Conservation (phyloP, 2,797 vertebrate species). For the Clarias laeviceps region DNA sequence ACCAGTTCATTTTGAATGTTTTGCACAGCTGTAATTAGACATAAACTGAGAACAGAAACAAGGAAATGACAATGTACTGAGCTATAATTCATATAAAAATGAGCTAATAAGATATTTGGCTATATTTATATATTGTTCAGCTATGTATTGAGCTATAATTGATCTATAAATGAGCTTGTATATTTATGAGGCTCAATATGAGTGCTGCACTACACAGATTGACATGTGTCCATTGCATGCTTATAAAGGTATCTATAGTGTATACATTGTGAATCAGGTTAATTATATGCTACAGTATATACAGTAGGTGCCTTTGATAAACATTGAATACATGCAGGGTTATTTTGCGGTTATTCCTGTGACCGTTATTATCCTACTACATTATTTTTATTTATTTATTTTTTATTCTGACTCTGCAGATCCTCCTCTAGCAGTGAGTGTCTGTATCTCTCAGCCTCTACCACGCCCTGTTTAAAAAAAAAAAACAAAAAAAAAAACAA, state of each 20-base stretch:
- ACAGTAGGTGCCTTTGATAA: not conserved
- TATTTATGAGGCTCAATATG: not conserved
- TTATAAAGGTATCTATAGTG: not conserved
- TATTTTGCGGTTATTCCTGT: not conserved
- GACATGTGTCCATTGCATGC: not conserved
- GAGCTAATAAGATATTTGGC: too few species aligned
- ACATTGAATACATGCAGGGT: not conserved
- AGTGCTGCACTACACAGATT: not conserved
- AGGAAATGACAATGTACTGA: not conserved
- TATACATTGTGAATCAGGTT: not conserved
- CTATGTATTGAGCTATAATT: not conserved
- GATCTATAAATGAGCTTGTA: too few species aligned
- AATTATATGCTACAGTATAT: not conserved
- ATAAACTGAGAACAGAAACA: not conserved
- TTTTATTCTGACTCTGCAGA: conserved; percentile 27
- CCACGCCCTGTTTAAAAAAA: conserved; percentile 23
- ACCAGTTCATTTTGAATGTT: not conserved
- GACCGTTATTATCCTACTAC: not conserved
- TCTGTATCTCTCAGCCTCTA: conserved; percentile 6
- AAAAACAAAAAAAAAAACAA: conserved; percentile 45
- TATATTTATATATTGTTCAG: too few species aligned
- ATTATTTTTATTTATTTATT: not conserved
- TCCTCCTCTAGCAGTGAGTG: not conserved
- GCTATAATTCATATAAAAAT: not conserved
- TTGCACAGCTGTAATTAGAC: not conserved